Evolutionary conservation across 2,888 invertebrate species (phyloP), one percentile per base, ranked within the genome.

Genomic region (Tholera decimalis): DNA sequence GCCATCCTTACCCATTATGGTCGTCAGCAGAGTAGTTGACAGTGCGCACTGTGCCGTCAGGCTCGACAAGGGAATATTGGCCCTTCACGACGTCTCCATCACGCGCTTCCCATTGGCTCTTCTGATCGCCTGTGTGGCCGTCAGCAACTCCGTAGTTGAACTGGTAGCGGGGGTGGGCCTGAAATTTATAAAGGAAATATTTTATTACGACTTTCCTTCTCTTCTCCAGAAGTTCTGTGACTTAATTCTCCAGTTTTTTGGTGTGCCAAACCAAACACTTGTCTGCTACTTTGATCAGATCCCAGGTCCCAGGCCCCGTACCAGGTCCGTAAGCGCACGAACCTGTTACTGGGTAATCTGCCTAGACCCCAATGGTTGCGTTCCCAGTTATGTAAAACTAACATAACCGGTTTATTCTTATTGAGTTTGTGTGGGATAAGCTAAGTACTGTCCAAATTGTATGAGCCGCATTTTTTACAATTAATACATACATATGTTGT

Each of bases 31-130:
- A 95, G 89, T 96, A 96, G 91, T 96, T 93, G 81, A 96, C 96
- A 50, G 96, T 96, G 80, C 96, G 96, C 72, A 96, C 89, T 79
- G 96, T 96, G 83, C 96, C 96, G 64, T 96, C 96, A 24, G 96
- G 96, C 79, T 96, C 96, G 30, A 96, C 96, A 46, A 96, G 92
- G 18, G 96, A 96, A 90, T 97, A 97, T 85, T 97, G 96, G 54
- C 97, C 97, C 89, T 96, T 96, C 76, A 97, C 97, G 35, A 96
- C 96, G 81, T 97, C 96, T 7, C 97, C 97, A 83, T 96, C 96
- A 60, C 96, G 95, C 24, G 96, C 89, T 84, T 96, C 96, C 90
- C 96, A 94, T 79, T 96, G 96, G 88, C 96, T 96, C 92, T 96
- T 96, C 87, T 96, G 96, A 86, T 96, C 96, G 37, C 96, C 97